A percentile compares a stretch with the other conserved stretches of the same genome.
Conservation (phyloP, 2,797 vertebrate genomes). For the Eospalax fontanierii region DNA sequence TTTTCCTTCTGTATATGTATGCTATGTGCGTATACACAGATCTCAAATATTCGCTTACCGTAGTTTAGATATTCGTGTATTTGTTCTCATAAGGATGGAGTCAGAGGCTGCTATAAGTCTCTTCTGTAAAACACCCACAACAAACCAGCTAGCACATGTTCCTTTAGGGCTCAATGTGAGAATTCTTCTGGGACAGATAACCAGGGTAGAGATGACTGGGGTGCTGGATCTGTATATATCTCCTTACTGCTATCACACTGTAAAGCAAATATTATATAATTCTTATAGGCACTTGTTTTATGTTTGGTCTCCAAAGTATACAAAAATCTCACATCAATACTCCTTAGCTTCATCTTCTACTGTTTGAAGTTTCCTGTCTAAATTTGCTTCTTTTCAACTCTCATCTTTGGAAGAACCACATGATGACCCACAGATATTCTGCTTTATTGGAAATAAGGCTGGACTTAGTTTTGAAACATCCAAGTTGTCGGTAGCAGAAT, state of each 20-base stretch:
- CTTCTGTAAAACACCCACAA: not conserved
- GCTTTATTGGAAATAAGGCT: conserved; percentile 48
- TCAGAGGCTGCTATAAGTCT: not conserved
- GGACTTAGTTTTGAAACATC: conserved; percentile 28
- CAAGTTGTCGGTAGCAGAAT: conserved; percentile 52
- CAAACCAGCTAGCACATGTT: conserved; percentile 12
- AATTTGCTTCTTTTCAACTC: conserved; percentile 68
- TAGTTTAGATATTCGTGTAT: conserved; percentile 21
- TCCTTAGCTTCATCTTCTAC: conserved; percentile 60
- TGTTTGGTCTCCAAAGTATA: conserved; percentile 75
- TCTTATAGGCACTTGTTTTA: conserved; percentile 67
- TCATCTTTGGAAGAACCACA: conserved; percentile 42
- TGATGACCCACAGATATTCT: conserved; percentile 48
- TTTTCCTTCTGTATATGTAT: not conserved
- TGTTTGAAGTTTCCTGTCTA: conserved; percentile 66
- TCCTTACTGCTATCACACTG: conserved; percentile 25
- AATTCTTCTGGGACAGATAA: conserved; percentile 25
- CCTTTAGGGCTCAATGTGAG: not conserved
- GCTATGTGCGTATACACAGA: not conserved
- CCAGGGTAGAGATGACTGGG: not conserved
- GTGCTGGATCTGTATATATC: not conserved
- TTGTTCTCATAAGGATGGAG: not conserved
- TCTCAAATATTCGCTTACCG: not conserved
- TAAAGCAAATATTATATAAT: conserved; percentile 67
- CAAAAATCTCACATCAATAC: conserved; percentile 70